A percentile compares a stretch with the other conserved stretches of the same genome.
Conservation (phyloP, 2,797 vertebrate genomes). For the Hozukius guyotensis region DNA sequence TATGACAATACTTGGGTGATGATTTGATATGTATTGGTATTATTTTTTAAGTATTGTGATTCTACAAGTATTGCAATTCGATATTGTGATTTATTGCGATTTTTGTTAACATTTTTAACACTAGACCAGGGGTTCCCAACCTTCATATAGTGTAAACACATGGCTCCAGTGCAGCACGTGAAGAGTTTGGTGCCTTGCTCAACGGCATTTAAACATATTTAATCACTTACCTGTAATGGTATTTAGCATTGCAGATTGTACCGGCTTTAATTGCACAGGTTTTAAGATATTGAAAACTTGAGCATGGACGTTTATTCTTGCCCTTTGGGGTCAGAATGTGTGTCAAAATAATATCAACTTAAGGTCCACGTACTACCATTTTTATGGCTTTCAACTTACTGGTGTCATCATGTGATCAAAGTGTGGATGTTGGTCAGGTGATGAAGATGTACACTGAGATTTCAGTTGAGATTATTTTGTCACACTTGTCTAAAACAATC, state of each 20-base stretch:
- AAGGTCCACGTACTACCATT: no score
- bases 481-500: not conserved
- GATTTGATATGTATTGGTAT: no score
- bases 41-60: no score
- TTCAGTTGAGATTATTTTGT: not conserved
- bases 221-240: not conserved
- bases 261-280: not conserved
- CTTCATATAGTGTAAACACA: not conserved
- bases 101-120: no score
- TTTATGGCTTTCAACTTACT: no score
- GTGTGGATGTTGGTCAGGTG: not conserved
- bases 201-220: not conserved
- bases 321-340: not conserved
- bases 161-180: not conserved
- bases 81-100: no score
- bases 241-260: not conserved
- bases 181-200: not conserved
- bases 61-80: no score
- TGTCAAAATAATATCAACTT: not conserved
- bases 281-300: not conserved
- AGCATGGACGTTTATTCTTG: no score
- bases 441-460: accelerated
- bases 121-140: no score
- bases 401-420: not conserved
- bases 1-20: no score